phyloP scores from a whole-genome alignment of 2,888 invertebrate genomes.

The Sipha maydis region DNA sequence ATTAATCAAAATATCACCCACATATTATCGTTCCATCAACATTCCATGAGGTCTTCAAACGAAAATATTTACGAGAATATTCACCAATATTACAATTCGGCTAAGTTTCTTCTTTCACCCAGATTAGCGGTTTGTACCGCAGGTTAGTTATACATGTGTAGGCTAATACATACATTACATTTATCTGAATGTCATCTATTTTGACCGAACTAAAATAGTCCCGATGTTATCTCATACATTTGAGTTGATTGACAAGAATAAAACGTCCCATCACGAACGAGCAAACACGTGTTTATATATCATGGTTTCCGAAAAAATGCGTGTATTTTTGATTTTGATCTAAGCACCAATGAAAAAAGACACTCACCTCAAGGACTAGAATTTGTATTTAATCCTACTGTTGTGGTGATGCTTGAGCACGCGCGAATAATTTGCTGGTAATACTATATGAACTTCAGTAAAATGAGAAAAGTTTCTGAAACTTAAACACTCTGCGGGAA shows the following conservation, averaged over 20 bases:
- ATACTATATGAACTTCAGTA: conserved; percentile 2
- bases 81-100: no score
- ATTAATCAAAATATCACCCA: background rate
- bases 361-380: background rate
- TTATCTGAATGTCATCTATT: background rate
- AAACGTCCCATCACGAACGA: background rate
- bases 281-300: background rate
- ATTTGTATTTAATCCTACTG: background rate
- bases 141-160: no score
- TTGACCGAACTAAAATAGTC: background rate
- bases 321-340: background rate
- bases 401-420: conserved; percentile 15
- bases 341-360: conserved; percentile 4
- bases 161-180: no score
- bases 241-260: background rate
- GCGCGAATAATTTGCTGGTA: conserved; percentile 18
- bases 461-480: conserved; percentile 44
- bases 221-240: background rate
- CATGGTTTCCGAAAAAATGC: background rate
- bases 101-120: no score
- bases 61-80: no score
- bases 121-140: no score
- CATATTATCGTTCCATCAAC: background rate
- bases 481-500: conserved; percentile 32
- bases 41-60: background rate